Percentiles rank a stretch among this genome's conserved stretches.
Conservation (phyloP, 2,113 vertebrate genomes). For the Ancistrus triradiatus region DNA sequence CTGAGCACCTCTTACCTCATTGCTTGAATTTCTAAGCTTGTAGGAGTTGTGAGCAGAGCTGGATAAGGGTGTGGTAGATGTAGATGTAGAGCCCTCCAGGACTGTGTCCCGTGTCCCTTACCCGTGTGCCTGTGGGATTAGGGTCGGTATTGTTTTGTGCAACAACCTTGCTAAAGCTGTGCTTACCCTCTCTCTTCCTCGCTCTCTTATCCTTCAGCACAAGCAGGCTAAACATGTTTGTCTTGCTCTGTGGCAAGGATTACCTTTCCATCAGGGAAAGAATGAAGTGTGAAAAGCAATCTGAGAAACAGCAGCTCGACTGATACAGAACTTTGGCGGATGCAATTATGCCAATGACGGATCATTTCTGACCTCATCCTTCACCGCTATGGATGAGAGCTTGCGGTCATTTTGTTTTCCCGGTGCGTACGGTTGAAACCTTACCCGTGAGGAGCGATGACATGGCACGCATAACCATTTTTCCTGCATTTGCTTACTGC, state of each 20-base stretch:
- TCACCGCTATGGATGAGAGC: conserved; percentile 42
- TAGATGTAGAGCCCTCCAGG: too few relatives aligned
- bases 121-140: too few relatives aligned
- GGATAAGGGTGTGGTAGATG: too few relatives aligned
- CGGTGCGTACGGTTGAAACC: conserved; percentile 38
- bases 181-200: conserved; percentile 14
- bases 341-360: conserved; percentile 69
- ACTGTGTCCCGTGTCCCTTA: not conserved
- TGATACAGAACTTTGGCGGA: conserved; percentile 54
- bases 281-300: conserved; percentile 71
- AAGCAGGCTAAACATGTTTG: conserved; percentile 47
- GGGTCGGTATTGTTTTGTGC: conserved; percentile 25
- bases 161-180: conserved; percentile 21
- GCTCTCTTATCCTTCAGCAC: conserved; percentile 10
- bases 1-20: too few relatives aligned
- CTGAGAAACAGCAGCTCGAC: conserved; percentile 49
- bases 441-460: conserved; percentile 27
- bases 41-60: too few relatives aligned
- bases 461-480: conserved; percentile 28
- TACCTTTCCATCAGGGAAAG: conserved; percentile 63
- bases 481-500: conserved; percentile 20
- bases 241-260: conserved; percentile 52
- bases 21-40: too few relatives aligned
- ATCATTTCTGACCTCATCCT: conserved; percentile 67
- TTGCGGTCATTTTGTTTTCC: conserved; percentile 49